These are phyloP conservation scores for Stercorarius parasiticus DNA, from an alignment of 2,113 vertebrate genomes.

Conservation along the genomic window DNA sequence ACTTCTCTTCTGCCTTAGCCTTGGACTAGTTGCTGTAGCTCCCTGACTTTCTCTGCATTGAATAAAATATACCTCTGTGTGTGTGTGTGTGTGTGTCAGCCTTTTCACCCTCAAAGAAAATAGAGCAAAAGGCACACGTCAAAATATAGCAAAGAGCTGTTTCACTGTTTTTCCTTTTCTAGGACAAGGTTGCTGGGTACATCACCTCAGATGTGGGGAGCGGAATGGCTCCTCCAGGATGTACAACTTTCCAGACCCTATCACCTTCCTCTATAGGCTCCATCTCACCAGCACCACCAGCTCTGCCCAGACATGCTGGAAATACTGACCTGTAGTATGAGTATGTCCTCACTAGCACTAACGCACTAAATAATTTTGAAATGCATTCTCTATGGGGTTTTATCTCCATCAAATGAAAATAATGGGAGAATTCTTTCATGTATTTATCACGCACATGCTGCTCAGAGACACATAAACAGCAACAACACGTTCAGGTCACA, in stretches of 20 bases:
- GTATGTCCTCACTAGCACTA: neutral
- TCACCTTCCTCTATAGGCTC: neutral
- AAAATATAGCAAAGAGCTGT: neutral
- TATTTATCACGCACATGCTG: neutral
- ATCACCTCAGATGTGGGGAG: neutral
- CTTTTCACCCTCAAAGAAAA: neutral
- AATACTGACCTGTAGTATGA: neutral
- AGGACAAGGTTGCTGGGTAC: neutral
- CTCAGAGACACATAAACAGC: neutral
- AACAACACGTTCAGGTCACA: neutral
- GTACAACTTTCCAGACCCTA: neutral
- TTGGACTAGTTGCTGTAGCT: neutral
- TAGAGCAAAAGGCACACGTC: neutral
- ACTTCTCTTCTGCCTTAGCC: neutral
- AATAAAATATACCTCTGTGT: neutral
- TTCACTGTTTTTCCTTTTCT: neutral
- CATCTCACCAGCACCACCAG: neutral
- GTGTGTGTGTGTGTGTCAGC: neutral
- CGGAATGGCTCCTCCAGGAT: accelerated
- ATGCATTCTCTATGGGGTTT: neutral
- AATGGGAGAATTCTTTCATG: neutral
- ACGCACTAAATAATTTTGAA: neutral
- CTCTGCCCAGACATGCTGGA: neutral
- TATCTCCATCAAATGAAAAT: neutral
- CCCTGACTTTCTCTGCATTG: neutral